These are phyloP conservation scores for Phenganax stokvisi DNA, from an alignment of 92 coral and sea anemone genomes.

Conservation along the genomic window DNA sequence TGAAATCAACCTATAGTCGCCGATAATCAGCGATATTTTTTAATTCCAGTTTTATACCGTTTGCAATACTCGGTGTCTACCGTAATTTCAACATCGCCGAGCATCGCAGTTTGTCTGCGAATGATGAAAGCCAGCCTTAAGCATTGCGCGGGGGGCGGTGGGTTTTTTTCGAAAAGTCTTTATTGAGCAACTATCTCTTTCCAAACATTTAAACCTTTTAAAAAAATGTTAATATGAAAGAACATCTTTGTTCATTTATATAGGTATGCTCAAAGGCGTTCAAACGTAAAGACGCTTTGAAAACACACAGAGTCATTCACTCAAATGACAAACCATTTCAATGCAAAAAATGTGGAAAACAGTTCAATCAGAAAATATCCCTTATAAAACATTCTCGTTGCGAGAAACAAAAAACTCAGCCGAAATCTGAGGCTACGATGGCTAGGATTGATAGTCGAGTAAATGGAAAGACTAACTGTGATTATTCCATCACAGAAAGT, in stretches of 20 bases:
- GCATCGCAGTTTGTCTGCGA: too few species aligned
- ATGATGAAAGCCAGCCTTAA: too few species aligned
- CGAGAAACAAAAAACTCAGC: neutral
- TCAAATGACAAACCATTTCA: conserved; percentile 17
- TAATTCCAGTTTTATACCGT: neutral
- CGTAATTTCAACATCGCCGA: too few species aligned
- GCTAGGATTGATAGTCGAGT: neutral
- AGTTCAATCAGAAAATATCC: conserved; percentile 28
- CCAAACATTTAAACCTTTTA: neutral
- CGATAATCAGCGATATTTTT: neutral
- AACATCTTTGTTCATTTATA: neutral
- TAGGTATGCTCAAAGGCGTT: conserved; percentile 33
- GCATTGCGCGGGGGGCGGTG: too few species aligned
- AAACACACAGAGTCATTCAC: conserved; percentile 20
- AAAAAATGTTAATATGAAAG: too few species aligned
- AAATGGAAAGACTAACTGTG: neutral
- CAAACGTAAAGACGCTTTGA: conserved; percentile 29
- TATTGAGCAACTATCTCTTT: neutral
- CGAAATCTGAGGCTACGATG: neutral
- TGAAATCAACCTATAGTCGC: too few species aligned
- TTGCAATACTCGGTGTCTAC: neutral
- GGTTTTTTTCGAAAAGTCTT: neutral
- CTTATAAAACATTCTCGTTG: conserved; percentile 18
- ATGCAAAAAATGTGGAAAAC: conserved; percentile 26
- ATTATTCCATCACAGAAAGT: neutral